Percentiles rank a stretch among this genome's conserved stretches.
These are phyloP conservation scores for Sinosuthora webbiana DNA, from an alignment of 2,113 vertebrate species.

Conservation along the genomic window DNA sequence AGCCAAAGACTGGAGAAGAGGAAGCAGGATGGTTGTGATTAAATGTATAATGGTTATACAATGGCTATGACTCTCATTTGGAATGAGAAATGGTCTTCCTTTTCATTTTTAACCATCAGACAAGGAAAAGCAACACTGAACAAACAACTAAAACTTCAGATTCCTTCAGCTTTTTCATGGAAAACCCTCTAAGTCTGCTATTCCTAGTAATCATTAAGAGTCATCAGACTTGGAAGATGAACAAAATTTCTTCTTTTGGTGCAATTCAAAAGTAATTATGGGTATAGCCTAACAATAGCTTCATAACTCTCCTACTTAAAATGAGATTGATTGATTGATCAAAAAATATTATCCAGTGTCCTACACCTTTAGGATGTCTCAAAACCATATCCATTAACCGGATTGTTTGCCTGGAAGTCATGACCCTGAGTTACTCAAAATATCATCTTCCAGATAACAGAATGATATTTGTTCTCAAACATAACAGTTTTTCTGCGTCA, in stretches of 20 bases:
- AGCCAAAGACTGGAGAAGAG: neutral
- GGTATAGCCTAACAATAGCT: neutral
- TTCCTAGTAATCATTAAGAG: neutral
- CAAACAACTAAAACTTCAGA: neutral
- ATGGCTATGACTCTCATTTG: neutral
- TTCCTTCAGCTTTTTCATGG: neutral
- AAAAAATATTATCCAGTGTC: neutral
- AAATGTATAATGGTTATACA: neutral
- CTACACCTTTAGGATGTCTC: neutral
- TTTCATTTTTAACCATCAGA: neutral
- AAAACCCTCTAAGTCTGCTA: neutral
- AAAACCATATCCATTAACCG: neutral
- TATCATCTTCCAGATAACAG: neutral
- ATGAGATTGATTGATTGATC: neutral
- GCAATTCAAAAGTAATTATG: neutral
- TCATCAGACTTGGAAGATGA: neutral
- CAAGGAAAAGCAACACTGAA: neutral
- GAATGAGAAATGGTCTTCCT: neutral
- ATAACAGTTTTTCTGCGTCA: neutral
- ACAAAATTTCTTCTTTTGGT: neutral
- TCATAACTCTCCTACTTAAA: neutral
- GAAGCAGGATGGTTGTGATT: neutral
- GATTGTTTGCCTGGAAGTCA: neutral
- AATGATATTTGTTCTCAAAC: neutral
- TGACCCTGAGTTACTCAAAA: neutral